Percentiles rank a stretch among this genome's conserved stretches.
Conservation (phyloP, 2,113 vertebrate species). For the Anoplopoma fimbria region DNA sequence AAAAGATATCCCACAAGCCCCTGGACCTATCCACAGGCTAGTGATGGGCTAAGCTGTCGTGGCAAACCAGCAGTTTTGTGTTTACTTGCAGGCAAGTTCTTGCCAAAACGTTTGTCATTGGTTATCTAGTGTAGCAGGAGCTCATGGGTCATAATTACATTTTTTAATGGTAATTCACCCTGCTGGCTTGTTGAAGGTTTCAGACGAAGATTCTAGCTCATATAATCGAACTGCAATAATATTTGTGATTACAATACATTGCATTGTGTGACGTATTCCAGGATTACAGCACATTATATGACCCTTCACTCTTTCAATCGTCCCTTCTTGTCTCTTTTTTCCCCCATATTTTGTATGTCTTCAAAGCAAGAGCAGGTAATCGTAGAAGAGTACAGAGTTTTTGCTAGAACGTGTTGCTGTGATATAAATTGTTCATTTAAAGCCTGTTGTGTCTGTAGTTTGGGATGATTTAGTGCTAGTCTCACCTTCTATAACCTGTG, state of each 20-base stretch:
- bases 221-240: neutral
- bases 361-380: conserved; percentile 84
- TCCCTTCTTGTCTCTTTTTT: conserved; percentile 51
- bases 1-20: conserved; percentile 51
- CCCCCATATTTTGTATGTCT: conserved; percentile 49
- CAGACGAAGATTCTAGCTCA: neutral
- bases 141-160: conserved; percentile 24
- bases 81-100: conserved; percentile 17
- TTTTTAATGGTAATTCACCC: conserved; percentile 22
- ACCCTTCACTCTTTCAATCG: conserved; percentile 39
- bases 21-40: conserved; percentile 27
- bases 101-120: conserved; percentile 14
- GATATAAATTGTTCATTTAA: conserved; percentile 17
- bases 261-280: neutral
- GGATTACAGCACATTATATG: neutral
- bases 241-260: conserved; percentile 13
- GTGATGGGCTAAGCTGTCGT: conserved; percentile 57
- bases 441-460: conserved; percentile 37
- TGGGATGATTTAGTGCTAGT: conserved; percentile 51
- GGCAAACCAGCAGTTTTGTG: conserved; percentile 33
- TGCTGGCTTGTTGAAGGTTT: neutral
- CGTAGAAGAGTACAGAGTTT: conserved; percentile 22
- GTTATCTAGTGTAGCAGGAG: neutral
- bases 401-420: conserved; percentile 62
- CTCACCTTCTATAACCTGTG: conserved; percentile 26